phyloP scores from a whole-genome alignment of 2,797 vertebrate species.

The Sarcophilus harrisii region DNA sequence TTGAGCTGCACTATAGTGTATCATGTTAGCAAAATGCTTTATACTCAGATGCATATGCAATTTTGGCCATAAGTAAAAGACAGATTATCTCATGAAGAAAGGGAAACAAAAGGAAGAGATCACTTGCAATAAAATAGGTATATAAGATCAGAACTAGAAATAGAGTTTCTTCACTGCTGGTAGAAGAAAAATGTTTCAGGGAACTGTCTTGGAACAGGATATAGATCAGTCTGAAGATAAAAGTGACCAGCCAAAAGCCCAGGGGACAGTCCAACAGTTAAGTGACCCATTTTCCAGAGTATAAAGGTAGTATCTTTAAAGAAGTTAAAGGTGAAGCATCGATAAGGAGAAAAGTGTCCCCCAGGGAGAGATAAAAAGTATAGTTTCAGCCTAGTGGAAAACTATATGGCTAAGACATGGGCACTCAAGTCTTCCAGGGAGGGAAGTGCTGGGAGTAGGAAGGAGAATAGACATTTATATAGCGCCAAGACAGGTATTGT shows the following conservation, averaged over 20 bases:
- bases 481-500: neutral
- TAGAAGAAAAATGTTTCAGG: neutral
- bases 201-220: neutral
- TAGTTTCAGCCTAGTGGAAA: too few relatives aligned
- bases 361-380: too few relatives aligned
- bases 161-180: neutral
- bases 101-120: neutral
- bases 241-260: neutral
- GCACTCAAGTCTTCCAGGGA: too few relatives aligned
- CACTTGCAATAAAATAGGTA: neutral
- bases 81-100: neutral
- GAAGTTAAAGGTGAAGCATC: neutral
- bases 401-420: too few relatives aligned
- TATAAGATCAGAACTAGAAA: neutral
- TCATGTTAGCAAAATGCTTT: constrained; percentile 25
- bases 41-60: constrained; percentile 27
- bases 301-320: neutral
- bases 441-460: too few relatives aligned
- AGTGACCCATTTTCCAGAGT: neutral
- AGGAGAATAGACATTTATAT: too few relatives aligned
- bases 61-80: neutral
- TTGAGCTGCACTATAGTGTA: constrained; percentile 47
- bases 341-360: neutral
- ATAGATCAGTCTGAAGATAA: neutral
- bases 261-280: neutral